Percentiles rank a stretch among this genome's conserved stretches.
Conservation (phyloP, 2,888 invertebrate genomes). For the Phaonia tiefii region DNA sequence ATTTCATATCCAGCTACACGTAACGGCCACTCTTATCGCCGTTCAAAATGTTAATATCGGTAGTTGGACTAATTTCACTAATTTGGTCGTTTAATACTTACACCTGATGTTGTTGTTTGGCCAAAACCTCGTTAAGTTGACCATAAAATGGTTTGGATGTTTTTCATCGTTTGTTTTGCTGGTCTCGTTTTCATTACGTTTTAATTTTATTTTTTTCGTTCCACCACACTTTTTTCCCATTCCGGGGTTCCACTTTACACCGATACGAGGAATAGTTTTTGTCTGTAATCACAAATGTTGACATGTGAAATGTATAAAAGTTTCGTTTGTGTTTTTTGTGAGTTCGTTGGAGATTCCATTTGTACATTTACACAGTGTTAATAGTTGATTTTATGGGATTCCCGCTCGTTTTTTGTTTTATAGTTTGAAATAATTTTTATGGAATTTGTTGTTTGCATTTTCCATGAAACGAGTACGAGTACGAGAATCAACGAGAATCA, state of each 20-base stretch:
- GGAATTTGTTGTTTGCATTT: conserved; percentile 26
- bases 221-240: neutral
- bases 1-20: too few species aligned
- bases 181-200: too few species aligned
- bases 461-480: too few species aligned
- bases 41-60: conserved; percentile 30
- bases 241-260: too few species aligned
- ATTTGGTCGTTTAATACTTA: conserved; percentile 50
- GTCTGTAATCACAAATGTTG: conserved; percentile 28
- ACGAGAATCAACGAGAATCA: too few species aligned
- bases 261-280: too few species aligned
- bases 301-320: conserved; percentile 14
- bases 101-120: conserved; percentile 49
- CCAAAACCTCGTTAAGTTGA: conserved; percentile 37
- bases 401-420: neutral
- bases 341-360: neutral
- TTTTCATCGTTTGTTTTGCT: conserved; percentile 8
- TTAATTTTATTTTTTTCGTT: neutral
- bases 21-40: neutral
- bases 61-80: conserved; percentile 43
- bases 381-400: conserved; percentile 27
- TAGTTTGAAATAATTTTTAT: conserved; percentile 22
- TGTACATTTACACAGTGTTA: conserved; percentile 7
- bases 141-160: conserved; percentile 43
- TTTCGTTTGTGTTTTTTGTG: conserved; percentile 21